These are phyloP conservation scores for Magallana angulata DNA, from an alignment of 1,140 invertebrate genomes.

Conservation along the genomic window DNA sequence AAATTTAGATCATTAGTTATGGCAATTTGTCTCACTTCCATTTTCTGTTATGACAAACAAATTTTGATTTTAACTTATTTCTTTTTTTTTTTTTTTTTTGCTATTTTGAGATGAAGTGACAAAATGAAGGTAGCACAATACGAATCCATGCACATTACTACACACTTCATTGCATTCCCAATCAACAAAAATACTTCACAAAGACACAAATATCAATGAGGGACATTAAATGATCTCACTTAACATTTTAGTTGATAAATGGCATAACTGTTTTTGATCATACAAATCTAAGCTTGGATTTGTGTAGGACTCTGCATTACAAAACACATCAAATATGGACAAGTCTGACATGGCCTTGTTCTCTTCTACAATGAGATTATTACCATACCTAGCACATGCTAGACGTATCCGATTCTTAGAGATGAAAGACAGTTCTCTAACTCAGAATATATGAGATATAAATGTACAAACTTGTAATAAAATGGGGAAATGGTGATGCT, in stretches of 20 bases:
- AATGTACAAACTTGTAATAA: too few relatives aligned
- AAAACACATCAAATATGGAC: not conserved
- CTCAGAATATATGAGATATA: too few relatives aligned
- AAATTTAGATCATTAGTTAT: too few relatives aligned
- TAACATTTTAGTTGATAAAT: too few relatives aligned
- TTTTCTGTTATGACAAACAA: too few relatives aligned
- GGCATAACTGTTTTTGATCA: not conserved
- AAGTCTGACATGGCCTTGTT: not conserved
- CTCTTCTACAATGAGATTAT: not conserved
- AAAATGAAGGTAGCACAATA: conserved; percentile 15
- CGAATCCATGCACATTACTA: conserved; percentile 13
- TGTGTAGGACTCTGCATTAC: conserved; percentile 16
- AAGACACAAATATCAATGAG: not conserved
- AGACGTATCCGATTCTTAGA: too few relatives aligned
- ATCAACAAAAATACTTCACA: conserved; percentile 11
- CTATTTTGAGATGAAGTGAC: not conserved
- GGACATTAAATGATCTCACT: not conserved
- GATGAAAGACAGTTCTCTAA: too few relatives aligned
- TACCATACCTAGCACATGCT: too few relatives aligned
- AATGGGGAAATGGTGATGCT: too few relatives aligned
- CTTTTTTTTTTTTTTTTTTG: too few relatives aligned
- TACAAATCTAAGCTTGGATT: conserved; percentile 26
- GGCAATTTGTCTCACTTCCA: too few relatives aligned
- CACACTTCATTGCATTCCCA: not conserved
- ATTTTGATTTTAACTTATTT: too few relatives aligned